Base-by-base conservation (phyloP, 2,113 vertebrate species). In the Noturus placidus region DNA sequence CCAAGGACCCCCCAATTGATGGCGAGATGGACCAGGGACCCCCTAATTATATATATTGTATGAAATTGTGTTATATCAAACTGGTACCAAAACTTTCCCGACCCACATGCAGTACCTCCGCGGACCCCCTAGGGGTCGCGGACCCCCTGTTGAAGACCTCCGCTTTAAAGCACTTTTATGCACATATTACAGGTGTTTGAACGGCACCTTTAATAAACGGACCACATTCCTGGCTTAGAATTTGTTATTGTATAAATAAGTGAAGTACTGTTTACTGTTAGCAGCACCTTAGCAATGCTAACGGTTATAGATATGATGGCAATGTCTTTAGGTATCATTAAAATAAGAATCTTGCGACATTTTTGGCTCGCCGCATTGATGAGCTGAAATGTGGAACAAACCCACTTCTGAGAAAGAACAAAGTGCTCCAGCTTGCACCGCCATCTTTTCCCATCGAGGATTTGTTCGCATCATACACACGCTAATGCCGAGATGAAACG, bases 391-490 rank as follows among this genome's bases (percentile, higher is more conserved):
- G 57, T 82, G 56, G 30, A 82, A 69, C 56, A 84, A 82, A 85
- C 83, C 63, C 78, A 76, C 59, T 50, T 67, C 54, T 69, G 38
- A 69, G 7, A 19, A 33, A 54, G n/a, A 79, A 79, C 59, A 7
- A 59, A 54, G 25, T 42, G 85, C 42, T 78, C 42, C 35, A 65
- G 84, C 84, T 88, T 65, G 80, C 77, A 30, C 70, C 56, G 63
- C 80, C 59, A 86, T 74, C 61, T 79, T 61, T 86, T 61, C 46
- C 79, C 87, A 83, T 86, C 80, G 35, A 84, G 87, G 90, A 88
- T 84, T 88, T 86, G 86, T 86, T 86, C 83, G 72, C 57, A 83
- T 70, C 87, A 74, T 87, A 82, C 61, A 46, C 83, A 79, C 82
- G 25, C 54, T 80, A 88, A 88, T 76, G 42, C 74, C 17, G 52